Evolutionary conservation across 2,888 invertebrate species (phyloP), one percentile per base, ranked within the genome.

Genomic region (Synanthedon andrenaeformis): DNA sequence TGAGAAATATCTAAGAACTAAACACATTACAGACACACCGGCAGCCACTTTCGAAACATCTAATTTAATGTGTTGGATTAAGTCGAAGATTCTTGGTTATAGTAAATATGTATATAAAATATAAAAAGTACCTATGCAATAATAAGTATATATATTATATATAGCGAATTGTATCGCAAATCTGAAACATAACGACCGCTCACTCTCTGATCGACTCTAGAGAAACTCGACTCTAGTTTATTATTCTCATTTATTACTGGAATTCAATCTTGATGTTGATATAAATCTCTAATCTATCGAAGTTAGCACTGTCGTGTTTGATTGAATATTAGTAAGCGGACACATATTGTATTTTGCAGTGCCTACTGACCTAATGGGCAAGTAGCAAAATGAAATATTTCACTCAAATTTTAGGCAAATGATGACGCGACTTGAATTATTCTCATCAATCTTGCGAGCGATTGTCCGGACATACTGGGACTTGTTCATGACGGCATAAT

Each of bases 401-500:
- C 35, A 8, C 35, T 35, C 35, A 10, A 35, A 8, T 35, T 35
- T 35, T 35, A 35, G 35, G 10, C 35, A 35, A 5, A 23, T 5
- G 10, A 35, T 10, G 35, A 35, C 35, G 8, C 6, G 35, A 35
- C 10, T 35, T 10, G 14, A n/a, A 45, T 12, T 12, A 45, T 45
- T 14, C 45, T 45, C 45, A 3, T n/a, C 14, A 45, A 6, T 14
- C n/a, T 14, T n/a, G 45, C n/a, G 45, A 45, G 3, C 45, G 14
- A 45, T 45, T 45, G 13, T 45, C 45, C 45, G 45, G 4, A 45
- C 35, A 55, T 54, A 55, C 52, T 53, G 48, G 55, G 54, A 57
- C 59, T 52, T 52, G 54, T 57, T 54, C 51, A 49, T 62, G 60
- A 62, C 72, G 70, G 68, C 64, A 81, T 76, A 81, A 82, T 77